These are phyloP conservation scores for Enteromius paludinosus DNA, from an alignment of 2,797 vertebrate genomes.

Conservation along the genomic window DNA sequence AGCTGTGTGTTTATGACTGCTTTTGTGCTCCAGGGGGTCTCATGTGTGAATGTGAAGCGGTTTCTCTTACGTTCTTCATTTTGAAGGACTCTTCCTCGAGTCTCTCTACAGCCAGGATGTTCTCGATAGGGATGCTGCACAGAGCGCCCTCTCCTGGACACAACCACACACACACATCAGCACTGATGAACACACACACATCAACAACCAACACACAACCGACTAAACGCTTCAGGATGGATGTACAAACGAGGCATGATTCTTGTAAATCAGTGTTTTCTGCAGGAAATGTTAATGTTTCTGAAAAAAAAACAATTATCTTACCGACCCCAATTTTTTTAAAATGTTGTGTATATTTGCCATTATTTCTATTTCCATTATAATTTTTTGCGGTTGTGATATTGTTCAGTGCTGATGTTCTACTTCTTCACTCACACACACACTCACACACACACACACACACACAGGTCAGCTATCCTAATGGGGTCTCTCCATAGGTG, in stretches of 20 bases:
- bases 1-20: neutral
- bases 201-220: neutral
- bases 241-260: neutral
- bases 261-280: neutral
- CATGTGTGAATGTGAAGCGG: neutral
- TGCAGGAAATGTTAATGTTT: neutral
- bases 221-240: neutral
- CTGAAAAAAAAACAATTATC: neutral
- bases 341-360: neutral
- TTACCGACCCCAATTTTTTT: neutral
- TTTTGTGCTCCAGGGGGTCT: neutral
- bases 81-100: slow-evolving; percentile 98
- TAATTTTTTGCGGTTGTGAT: neutral
- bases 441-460: too few species aligned
- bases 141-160: slow-evolving; percentile 90
- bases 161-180: slow-evolving; percentile 34
- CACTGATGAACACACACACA: neutral
- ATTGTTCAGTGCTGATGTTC: neutral
- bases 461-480: too few species aligned
- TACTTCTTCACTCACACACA: neutral
- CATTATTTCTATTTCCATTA: neutral
- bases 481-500: too few species aligned
- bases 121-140: slow-evolving; percentile 97
- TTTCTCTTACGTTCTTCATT: slow-evolving; percentile 95
- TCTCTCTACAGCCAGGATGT: slow-evolving; percentile 95